These are phyloP conservation scores for Drosophila saltans DNA, from an alignment of 1,140 invertebrate species.

Conservation along the genomic window DNA sequence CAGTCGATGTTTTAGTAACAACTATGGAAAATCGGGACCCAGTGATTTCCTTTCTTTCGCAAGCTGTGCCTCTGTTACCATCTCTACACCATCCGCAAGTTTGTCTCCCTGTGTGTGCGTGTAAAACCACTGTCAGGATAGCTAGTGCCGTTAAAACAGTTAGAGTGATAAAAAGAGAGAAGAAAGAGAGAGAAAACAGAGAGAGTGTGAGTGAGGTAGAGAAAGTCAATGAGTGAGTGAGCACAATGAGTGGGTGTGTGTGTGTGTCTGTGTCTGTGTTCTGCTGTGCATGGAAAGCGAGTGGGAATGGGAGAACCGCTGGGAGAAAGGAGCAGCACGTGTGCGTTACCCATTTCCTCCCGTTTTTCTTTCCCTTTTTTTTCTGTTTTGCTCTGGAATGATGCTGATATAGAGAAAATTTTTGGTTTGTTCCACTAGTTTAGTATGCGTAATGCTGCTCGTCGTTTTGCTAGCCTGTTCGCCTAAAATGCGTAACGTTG, in stretches of 20 bases:
- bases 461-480: constrained; percentile 72
- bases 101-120: constrained; percentile 57
- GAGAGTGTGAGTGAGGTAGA: background rate
- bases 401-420: constrained; percentile 8
- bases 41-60: constrained; percentile 25
- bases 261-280: background rate
- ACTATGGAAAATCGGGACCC: constrained; percentile 21
- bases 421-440: constrained; percentile 33
- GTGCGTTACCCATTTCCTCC: background rate
- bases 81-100: constrained; percentile 62
- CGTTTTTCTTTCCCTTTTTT: background rate
- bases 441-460: constrained; percentile 67
- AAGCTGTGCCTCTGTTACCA: constrained; percentile 57
- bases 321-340: constrained; percentile 1
- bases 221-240: background rate
- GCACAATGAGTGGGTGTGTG: background rate
- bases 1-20: background rate
- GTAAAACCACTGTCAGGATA: background rate
- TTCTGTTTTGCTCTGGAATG: background rate
- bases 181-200: background rate
- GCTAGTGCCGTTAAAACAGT: background rate
- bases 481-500: constrained; percentile 75
- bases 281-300: background rate
- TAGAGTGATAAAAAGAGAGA: background rate
- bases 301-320: background rate